A percentile compares a stretch with the other conserved stretches of the same genome.
Conservation (phyloP, 1,140 invertebrate genomes). For the Nephotettix cincticeps region DNA sequence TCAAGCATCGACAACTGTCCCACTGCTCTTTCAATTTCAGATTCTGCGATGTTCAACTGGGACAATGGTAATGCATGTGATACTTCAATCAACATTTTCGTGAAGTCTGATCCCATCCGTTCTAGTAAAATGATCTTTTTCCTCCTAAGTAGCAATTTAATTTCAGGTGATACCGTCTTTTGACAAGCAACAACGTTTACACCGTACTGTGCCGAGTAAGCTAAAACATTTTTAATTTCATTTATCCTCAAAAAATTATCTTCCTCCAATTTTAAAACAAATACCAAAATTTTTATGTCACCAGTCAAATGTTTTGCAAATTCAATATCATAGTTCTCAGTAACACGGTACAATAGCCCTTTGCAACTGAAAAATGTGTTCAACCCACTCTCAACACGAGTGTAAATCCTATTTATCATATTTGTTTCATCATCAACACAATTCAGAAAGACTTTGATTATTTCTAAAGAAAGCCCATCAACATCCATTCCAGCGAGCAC, state of each 20-base stretch:
- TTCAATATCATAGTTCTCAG: slow-evolving; percentile 16
- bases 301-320: background rate
- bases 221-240: slow-evolving; percentile 12
- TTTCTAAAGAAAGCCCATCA: background rate
- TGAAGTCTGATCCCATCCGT: slow-evolving; percentile 20
- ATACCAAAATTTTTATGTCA: slow-evolving; percentile 8
- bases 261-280: slow-evolving; percentile 1
- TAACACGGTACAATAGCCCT: slow-evolving; percentile 16
- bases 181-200: slow-evolving; percentile 25
- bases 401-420: background rate
- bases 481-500: background rate
- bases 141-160: slow-evolving; percentile 18
- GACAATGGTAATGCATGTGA: slow-evolving; percentile 2
- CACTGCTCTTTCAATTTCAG: background rate
- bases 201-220: background rate
- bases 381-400: background rate
- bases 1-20: background rate
- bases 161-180: slow-evolving; percentile 14
- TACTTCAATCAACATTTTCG: slow-evolving; percentile 6
- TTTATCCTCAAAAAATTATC: background rate
- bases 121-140: slow-evolving; percentile 20
- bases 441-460: slow-evolving; percentile 23
- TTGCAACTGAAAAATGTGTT: background rate
- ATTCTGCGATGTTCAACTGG: background rate
- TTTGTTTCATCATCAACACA: slow-evolving; percentile 17